These are phyloP conservation scores for Sebastolobus altivelis DNA, from an alignment of 2,797 vertebrate species.

Conservation along the genomic window DNA sequence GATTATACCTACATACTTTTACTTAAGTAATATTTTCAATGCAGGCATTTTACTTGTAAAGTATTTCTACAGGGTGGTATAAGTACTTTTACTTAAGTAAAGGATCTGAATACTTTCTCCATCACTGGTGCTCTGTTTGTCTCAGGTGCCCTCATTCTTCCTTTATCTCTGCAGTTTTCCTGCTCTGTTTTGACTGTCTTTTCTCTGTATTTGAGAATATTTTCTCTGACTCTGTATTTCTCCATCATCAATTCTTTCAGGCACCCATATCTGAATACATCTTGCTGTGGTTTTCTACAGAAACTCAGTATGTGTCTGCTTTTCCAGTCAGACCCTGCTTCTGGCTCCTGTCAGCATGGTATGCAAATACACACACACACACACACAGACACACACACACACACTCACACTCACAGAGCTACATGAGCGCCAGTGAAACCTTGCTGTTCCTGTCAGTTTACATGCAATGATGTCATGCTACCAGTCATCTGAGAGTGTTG, in stretches of 20 bases:
- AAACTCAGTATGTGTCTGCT: constrained; percentile 89
- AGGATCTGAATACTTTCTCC: no score
- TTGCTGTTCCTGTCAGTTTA: constrained; percentile 28
- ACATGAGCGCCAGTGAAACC: background rate
- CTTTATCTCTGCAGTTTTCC: background rate
- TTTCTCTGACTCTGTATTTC: constrained; percentile 23
- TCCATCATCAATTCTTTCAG: constrained; percentile 78
- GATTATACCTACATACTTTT: no score
- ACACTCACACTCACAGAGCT: background rate
- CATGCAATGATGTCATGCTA: constrained; percentile 20
- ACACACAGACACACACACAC: background rate
- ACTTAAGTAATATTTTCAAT: no score
- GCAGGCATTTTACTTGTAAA: no score
- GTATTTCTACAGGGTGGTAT: no score
- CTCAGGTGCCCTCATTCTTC: constrained; percentile 12
- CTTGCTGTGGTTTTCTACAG: constrained; percentile 91
- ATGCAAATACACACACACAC: constrained; percentile 39
- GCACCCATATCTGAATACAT: constrained; percentile 88
- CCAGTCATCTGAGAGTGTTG: background rate
- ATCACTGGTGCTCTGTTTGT: constrained; percentile 16
- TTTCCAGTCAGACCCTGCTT: constrained; percentile 75
- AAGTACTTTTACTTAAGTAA: no score
- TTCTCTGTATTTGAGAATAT: constrained; percentile 10
- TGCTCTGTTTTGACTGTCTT: background rate
- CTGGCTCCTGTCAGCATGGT: constrained; percentile 81